A percentile compares a stretch with the other conserved stretches of the same genome.
These are phyloP conservation scores for Limnodromus scolopaceus DNA, from an alignment of 2,797 vertebrate species.

Conservation along the genomic window DNA sequence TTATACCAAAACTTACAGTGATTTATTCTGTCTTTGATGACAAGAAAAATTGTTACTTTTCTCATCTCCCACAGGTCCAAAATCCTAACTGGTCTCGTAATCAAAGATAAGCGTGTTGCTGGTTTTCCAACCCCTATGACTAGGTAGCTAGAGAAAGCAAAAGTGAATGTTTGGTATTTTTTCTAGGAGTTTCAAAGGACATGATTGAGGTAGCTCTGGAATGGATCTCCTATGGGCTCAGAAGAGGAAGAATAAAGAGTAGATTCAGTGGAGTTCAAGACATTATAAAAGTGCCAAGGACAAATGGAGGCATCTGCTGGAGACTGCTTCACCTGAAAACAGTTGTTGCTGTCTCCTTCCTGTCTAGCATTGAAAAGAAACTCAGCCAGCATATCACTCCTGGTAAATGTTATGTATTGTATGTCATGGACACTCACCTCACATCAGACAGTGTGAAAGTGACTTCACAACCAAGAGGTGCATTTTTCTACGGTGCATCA, in stretches of 20 bases:
- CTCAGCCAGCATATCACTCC: background rate
- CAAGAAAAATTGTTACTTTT: background rate
- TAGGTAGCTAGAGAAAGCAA: background rate
- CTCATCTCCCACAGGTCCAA: background rate
- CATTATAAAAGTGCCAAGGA: background rate
- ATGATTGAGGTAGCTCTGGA: background rate
- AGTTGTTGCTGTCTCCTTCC: background rate
- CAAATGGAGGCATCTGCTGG: background rate
- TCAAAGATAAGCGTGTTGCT: background rate
- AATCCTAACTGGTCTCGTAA: background rate
- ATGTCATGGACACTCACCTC: background rate
- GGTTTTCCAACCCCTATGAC: background rate
- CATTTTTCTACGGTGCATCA: background rate
- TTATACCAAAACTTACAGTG: background rate
- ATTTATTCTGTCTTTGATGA: background rate
- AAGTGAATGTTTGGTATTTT: background rate
- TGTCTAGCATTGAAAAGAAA: background rate
- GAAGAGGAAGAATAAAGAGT: background rate
- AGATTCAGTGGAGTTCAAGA: background rate
- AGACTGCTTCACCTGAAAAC: background rate
- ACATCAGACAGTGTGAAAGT: background rate
- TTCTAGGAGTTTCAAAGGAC: background rate
- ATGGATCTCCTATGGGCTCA: background rate
- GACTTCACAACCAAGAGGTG: background rate
- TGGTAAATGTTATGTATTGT: background rate